Evolutionary conservation across 2,888 invertebrate genomes (phyloP).

Genomic region (Papilio protenor): DNA sequence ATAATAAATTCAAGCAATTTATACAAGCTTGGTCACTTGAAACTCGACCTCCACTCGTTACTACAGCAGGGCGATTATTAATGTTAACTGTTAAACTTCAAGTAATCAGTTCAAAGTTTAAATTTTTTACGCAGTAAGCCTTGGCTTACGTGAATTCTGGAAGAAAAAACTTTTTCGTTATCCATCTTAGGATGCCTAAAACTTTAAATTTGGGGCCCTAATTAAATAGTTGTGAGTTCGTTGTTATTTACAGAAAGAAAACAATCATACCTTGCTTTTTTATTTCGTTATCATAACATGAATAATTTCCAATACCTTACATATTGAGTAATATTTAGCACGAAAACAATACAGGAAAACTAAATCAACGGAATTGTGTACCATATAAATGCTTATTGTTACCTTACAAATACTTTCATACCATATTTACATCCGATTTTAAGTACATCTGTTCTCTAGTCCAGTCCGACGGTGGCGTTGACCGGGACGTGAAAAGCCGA

Average conservation of each 20-base stretch:
- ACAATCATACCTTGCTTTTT: neutral
- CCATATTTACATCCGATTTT: too few species aligned
- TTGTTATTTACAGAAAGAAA: too few species aligned
- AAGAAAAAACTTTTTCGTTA: neutral
- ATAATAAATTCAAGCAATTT: constrained; percentile 6
- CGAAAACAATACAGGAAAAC: too few species aligned
- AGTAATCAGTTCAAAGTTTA: neutral
- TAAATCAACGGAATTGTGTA: too few species aligned
- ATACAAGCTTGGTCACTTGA: constrained; percentile 10
- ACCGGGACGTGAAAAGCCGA: too few species aligned
- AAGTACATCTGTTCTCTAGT: too few species aligned
- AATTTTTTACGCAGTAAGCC: neutral
- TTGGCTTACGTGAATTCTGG: neutral
- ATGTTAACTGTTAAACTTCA: constrained; percentile 16
- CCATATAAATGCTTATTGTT: too few species aligned
- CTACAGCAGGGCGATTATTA: neutral
- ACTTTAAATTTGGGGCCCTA: neutral
- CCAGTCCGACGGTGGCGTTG: too few species aligned
- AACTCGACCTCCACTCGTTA: neutral
- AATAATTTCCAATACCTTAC: too few species aligned
- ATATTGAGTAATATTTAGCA: too few species aligned
- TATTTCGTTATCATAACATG: too few species aligned
- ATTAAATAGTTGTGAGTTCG: neutral
- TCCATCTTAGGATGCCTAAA: neutral
- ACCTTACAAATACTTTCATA: too few species aligned